A percentile compares a stretch with the other conserved stretches of the same genome.
phyloP scores from a whole-genome alignment of 2,888 invertebrate genomes.

The Colletes collaris region DNA sequence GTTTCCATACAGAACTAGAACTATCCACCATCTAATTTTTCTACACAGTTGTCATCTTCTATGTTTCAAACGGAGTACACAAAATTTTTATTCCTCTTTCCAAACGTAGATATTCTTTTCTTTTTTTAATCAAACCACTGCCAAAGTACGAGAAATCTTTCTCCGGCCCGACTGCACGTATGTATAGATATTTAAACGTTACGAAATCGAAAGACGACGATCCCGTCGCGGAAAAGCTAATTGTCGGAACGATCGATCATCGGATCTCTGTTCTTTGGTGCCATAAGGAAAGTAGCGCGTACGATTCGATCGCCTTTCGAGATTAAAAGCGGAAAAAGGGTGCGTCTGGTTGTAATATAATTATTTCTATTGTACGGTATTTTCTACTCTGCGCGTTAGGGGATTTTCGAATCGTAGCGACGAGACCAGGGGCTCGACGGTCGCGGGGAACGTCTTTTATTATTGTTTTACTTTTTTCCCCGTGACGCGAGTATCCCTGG shows the following conservation, averaged over 20 bases:
- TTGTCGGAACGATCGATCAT: conserved; percentile 19
- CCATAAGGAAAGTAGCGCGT: conserved; percentile 32
- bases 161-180: background rate
- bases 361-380: conserved; percentile 41
- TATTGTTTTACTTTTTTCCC: background rate
- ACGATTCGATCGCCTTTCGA: conserved; percentile 64
- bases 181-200: conserved; percentile 60
- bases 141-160: background rate
- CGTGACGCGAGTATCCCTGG: background rate
- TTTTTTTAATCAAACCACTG: too few relatives aligned
- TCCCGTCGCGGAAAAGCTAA: conserved; percentile 15
- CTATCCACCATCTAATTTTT: too few relatives aligned
- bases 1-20: too few relatives aligned
- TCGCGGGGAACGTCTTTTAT: background rate
- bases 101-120: too few relatives aligned
- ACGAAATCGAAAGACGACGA: conserved; percentile 33
- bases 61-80: too few relatives aligned
- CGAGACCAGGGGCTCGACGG: background rate
- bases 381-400: conserved; percentile 26
- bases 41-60: too few relatives aligned
- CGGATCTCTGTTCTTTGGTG: conserved; percentile 25
- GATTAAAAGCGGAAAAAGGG: conserved; percentile 15
- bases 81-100: too few relatives aligned
- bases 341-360: conserved; percentile 74
- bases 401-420: conserved; percentile 40